Evolutionary conservation across 2,888 invertebrate genomes (phyloP).

Genomic region (Iphiclides podalirius): DNA sequence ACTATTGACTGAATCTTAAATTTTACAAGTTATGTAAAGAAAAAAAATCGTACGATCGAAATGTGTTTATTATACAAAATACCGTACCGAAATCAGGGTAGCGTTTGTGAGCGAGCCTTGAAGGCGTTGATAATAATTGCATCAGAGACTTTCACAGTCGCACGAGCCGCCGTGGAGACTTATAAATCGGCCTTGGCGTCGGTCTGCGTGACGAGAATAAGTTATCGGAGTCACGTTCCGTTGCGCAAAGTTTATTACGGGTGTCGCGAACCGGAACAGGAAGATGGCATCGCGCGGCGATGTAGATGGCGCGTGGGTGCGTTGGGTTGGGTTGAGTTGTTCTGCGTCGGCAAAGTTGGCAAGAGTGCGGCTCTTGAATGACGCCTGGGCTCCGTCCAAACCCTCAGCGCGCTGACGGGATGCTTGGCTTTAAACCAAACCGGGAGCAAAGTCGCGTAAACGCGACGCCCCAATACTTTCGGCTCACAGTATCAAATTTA

Average conservation of each 20-base stretch:
- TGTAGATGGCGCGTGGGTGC: too few relatives aligned
- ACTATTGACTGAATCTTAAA: too few relatives aligned
- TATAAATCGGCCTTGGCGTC: slow-evolving; percentile 33
- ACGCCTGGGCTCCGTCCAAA: slow-evolving; percentile 44
- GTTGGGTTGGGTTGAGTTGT: slow-evolving; percentile 40
- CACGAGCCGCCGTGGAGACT: slow-evolving; percentile 30
- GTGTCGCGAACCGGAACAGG: slow-evolving; percentile 56
- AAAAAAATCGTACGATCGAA: too few relatives aligned
- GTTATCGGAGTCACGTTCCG: slow-evolving; percentile 37
- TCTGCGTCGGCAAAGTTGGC: slow-evolving; percentile 40
- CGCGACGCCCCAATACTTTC: slow-evolving; percentile 35
- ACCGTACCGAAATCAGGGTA: slow-evolving; percentile 25
- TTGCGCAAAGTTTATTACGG: slow-evolving; percentile 35
- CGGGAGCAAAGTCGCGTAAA: slow-evolving; percentile 52
- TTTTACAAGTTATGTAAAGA: too few relatives aligned
- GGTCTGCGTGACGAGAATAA: slow-evolving; percentile 37
- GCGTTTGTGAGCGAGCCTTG: slow-evolving; percentile 35
- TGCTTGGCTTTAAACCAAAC: slow-evolving; percentile 56
- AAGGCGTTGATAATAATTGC: slow-evolving; percentile 35
- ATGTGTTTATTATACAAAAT: too few relatives aligned
- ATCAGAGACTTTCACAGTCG: slow-evolving; percentile 39
- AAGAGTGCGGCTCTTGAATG: slow-evolving; percentile 43
- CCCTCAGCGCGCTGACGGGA: slow-evolving; percentile 34
- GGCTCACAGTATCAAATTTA: slow-evolving; percentile 3
- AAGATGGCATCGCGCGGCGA: slow-evolving; percentile 45